Conservation (phyloP, 53 echinoderm and acorn worm genomes). For the Arbacia lixula region DNA sequence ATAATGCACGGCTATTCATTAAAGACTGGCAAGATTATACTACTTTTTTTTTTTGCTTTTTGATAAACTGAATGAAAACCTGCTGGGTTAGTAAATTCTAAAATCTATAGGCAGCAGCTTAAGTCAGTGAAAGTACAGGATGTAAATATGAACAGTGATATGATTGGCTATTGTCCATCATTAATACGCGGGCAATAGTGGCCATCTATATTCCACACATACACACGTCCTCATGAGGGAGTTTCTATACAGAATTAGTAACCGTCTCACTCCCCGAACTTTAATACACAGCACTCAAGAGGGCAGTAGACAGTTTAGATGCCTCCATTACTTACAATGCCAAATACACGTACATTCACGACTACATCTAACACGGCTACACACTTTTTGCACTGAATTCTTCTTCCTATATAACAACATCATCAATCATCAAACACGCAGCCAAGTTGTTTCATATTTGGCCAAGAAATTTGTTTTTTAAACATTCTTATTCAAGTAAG, state of each 20-base stretch:
- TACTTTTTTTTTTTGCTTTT: conserved; percentile 1
- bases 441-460: not conserved
- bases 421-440: conserved; percentile 10
- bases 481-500: not conserved
- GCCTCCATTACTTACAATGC: not conserved
- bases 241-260: conserved; percentile 10
- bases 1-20: not conserved
- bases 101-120: conserved; percentile 15
- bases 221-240: not conserved
- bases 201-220: conserved; percentile 12
- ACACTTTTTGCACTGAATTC: conserved; percentile 4
- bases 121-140: not conserved
- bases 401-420: not conserved
- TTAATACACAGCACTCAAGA: not conserved
- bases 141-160: conserved; percentile 30
- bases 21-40: conserved; percentile 45
- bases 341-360: conserved; percentile 18
- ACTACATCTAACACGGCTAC: conserved; percentile 42
- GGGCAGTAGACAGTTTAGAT: not conserved
- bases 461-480: conserved; percentile 3
- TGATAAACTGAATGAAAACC: not conserved
- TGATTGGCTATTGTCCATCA: conserved; percentile 9
- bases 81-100: not conserved
- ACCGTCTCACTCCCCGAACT: not conserved
- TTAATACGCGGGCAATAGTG: conserved; percentile 24